phyloP scores from a whole-genome alignment of 2,797 vertebrate species.

The Coluber constrictor region DNA sequence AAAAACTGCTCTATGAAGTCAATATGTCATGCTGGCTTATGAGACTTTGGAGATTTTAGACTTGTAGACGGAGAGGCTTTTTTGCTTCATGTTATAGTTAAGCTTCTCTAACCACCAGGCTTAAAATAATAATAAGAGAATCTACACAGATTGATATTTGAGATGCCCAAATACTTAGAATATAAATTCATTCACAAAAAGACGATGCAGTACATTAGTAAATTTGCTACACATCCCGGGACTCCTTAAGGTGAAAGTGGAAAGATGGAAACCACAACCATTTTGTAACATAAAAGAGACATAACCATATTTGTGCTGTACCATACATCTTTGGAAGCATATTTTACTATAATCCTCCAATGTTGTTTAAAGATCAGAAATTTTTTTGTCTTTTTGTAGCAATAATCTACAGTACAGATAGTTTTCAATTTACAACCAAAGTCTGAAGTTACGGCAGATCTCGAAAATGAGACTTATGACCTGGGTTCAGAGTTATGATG shows the following conservation, averaged over 20 bases:
- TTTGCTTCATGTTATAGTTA: slow-evolving; percentile 4
- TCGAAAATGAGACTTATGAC: not conserved
- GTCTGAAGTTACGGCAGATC: not conserved
- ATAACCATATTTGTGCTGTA: not conserved
- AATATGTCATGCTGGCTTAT: slow-evolving; percentile 61
- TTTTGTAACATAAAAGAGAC: slow-evolving; percentile 5
- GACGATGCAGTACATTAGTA: not conserved
- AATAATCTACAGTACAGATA: not conserved
- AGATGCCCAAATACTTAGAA: slow-evolving; percentile 6
- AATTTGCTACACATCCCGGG: not conserved
- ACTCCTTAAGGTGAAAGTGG: not conserved
- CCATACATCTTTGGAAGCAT: not conserved
- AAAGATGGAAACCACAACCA: not conserved
- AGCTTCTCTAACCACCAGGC: slow-evolving; percentile 36
- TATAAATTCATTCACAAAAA: slow-evolving; percentile 8
- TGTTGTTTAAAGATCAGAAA: not conserved
- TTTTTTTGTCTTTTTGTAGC: not conserved
- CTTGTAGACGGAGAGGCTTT: slow-evolving; percentile 48
- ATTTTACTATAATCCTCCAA: not conserved
- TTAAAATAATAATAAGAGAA: slow-evolving; percentile 17
- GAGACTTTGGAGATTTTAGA: slow-evolving; percentile 62
- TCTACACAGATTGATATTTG: not conserved
- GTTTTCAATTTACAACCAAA: not conserved
- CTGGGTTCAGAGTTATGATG: not conserved
- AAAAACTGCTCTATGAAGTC: slow-evolving; percentile 61